These are phyloP conservation scores for Steinernema scapterisci DNA, from an alignment of 2,888 invertebrate species.

Conservation along the genomic window DNA sequence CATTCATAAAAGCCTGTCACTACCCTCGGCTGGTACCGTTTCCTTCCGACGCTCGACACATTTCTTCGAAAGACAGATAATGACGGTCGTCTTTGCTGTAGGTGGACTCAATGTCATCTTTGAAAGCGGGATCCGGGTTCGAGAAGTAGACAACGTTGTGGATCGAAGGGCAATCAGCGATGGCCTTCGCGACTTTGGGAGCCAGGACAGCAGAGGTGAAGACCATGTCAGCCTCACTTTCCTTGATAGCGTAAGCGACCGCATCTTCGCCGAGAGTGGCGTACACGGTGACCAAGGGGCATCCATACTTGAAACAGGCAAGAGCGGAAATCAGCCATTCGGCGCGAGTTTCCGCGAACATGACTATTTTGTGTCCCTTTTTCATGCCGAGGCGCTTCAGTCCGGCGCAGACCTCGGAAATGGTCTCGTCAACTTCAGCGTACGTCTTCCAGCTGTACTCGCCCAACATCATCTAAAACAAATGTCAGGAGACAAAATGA, in stretches of 20 bases:
- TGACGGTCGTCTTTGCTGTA: constrained; percentile 74
- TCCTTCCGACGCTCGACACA: neutral
- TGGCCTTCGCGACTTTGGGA: constrained; percentile 77
- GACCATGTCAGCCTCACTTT: constrained; percentile 90
- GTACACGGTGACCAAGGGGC: constrained; percentile 94
- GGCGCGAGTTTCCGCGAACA: constrained; percentile 94
- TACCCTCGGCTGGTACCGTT: neutral
- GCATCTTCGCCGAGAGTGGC: constrained; percentile 96
- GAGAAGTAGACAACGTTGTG: constrained; percentile 62
- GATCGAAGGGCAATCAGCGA: constrained; percentile 56
- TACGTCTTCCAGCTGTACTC: constrained; percentile 60
- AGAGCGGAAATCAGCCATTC: constrained; percentile 98
- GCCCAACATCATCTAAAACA: constrained; percentile 58
- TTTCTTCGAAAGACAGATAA: neutral
- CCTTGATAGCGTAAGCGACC: constrained; percentile 91
- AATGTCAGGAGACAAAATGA: neutral
- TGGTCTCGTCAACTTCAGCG: constrained; percentile 73
- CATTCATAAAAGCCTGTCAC: too few relatives aligned
- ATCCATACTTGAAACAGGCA: constrained; percentile 90
- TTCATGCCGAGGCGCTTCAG: constrained; percentile 77
- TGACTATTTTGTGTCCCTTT: constrained; percentile 74
- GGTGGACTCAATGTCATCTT: neutral
- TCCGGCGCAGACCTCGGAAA: constrained; percentile 80
- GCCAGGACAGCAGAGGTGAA: constrained; percentile 90
- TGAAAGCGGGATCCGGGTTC: constrained; percentile 47